Evolutionary conservation across 2,113 vertebrate species (phyloP), one percentile per base, ranked within the genome.

Genomic region (Rhinoptilus africanus): DNA sequence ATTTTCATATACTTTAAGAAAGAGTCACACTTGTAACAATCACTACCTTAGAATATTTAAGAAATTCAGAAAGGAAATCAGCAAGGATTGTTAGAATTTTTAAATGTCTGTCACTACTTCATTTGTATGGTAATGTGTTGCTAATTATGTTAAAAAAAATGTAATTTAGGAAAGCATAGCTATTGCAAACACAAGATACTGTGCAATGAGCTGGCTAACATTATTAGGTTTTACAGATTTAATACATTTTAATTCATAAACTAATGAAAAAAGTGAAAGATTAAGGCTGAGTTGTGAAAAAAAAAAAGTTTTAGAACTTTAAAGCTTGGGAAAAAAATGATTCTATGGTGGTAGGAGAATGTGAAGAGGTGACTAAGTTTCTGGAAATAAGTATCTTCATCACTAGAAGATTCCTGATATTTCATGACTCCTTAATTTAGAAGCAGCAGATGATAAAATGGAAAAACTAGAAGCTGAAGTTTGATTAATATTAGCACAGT

Each of bases 171-270:
- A 87, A 87, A 88, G 3, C 4, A 1, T 37, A n/a, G 15, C 28
- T 75, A 8, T 88, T 83, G 37, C 21, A 62, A 89, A 87, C 5
- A 56, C 39, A 94, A 72, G 30, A 68, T 48, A 92, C 4, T 28
- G 3, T 39, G 6, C 30, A 90, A 81, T 34, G 34, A 86, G 5
- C 9, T 92, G 60, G 7, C 8, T 93, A 94, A 45, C 43, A 62
- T 74, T 66, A 87, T 63, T 62, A 85, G 24, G 17, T 74, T 56
- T 96, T 85, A 14, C 51, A 95, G 41, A 60, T 85, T 79, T 90
- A 95, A 92, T 92, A 60, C 12, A 73, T 91, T 89, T 97, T 87
- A 60, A 89, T 94, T 97, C 15, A 93, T 83, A 34, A 89, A 80
- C 27, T 95, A 90, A 95, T 73, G 2, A 54, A 73, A 86, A 85